phyloP scores from a whole-genome alignment of 2,888 invertebrate genomes.

The Atethmia centrago region DNA sequence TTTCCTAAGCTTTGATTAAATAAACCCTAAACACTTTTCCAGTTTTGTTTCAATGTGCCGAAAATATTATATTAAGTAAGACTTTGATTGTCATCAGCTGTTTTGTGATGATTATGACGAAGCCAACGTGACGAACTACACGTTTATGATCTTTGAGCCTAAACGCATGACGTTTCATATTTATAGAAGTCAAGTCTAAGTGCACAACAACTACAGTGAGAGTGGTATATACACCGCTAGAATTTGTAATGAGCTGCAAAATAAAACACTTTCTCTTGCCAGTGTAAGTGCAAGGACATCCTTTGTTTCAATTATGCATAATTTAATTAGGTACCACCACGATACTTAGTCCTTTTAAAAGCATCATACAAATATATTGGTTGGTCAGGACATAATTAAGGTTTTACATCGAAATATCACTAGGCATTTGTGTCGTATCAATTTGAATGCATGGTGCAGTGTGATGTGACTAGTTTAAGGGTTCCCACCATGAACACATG shows the following conservation, averaged over 20 bases:
- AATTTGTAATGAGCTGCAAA: conserved; percentile 44
- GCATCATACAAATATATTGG: not conserved
- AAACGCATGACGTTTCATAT: conserved; percentile 38
- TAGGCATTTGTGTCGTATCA: no score
- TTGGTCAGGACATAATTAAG: not conserved
- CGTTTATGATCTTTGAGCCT: conserved; percentile 29
- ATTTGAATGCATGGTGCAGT: not conserved
- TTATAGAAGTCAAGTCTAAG: conserved; percentile 31
- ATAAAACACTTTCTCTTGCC: conserved; percentile 38
- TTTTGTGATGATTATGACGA: not conserved
- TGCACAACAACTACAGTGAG: conserved; percentile 36
- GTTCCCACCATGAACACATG: no score
- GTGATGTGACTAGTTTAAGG: not conserved
- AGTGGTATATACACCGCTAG: conserved; percentile 34
- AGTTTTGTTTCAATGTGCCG: not conserved
- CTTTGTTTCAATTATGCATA: not conserved
- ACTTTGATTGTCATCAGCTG: not conserved
- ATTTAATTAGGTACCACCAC: conserved; percentile 9
- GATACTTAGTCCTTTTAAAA: not conserved
- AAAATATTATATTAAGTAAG: not conserved
- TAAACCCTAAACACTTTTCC: not conserved
- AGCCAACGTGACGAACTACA: not conserved
- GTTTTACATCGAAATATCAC: not conserved
- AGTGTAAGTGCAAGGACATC: conserved; percentile 26
- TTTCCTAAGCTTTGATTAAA: no score